Evolutionary conservation across 2,797 vertebrate genomes (phyloP), one percentile per base, ranked within the genome.

Genomic region (Pygocentrus nattereri): DNA sequence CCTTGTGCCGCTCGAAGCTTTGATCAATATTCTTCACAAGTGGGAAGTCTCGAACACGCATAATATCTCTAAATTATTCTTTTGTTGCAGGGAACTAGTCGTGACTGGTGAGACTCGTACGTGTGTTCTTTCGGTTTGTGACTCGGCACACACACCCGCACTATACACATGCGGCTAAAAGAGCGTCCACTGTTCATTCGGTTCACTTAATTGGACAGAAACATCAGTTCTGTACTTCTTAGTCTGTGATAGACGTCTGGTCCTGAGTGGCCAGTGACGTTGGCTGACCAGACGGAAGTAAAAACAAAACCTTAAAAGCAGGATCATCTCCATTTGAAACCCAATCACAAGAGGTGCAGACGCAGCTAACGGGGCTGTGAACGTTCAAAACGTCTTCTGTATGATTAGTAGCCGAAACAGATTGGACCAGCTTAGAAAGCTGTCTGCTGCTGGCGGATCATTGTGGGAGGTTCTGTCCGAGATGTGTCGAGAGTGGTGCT

Each of bases 1-100:
- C 65, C 71, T 56, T 56, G 27, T 47, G 68, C 62, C 64, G 65
- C 73, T 75, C 50, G 3, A 27, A 1, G 73, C 79, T 81, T 81
- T 81, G 79, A 81, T 81, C 79, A 81, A 27, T 81, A 76, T 81
- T 81, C 79, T 61, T 81, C 65, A 76, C 73, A 81, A 81, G 79
- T 59, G 38, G 61, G 16, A 81, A 30, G 73, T 70, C 79, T 70
- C n/a, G 44, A 65, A 70, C 38, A n/a, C 49, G 73, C 79, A 76
- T 76, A 81, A 76, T 81, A 59, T 78, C 31, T 31, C 34, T 1
- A 16, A 27, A 82, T 78, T 78, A 82, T 47, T 64, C 75, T n/a
- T 52, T 71, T 71, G 54, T 47, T 47, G 34, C 6, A 12, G 67
- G 81, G 65, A 58, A 52, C 31, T 18, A 34, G 69, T 72, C 67